phyloP scores from a whole-genome alignment of 2,113 vertebrate genomes.

The Percopsis transmontana region DNA sequence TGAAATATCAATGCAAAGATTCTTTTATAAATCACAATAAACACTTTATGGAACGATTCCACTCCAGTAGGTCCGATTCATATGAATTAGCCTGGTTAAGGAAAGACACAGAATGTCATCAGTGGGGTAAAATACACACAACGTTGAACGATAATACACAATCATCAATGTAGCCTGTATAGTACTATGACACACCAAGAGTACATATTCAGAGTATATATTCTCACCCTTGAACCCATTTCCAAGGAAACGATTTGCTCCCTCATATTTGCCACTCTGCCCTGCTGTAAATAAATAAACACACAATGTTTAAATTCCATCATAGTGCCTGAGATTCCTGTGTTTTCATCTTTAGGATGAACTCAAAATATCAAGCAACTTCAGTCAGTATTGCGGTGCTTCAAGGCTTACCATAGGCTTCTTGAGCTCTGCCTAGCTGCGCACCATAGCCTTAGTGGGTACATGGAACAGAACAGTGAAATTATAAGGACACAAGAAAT shows the following conservation, averaged over 20 bases:
- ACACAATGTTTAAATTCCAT: background rate
- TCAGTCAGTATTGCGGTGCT: background rate
- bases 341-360: too few species aligned
- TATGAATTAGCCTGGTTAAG: constrained; percentile 50
- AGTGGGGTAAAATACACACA: background rate
- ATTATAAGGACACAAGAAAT: background rate
- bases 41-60: constrained; percentile 28
- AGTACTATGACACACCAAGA: background rate
- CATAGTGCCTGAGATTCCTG: too few species aligned
- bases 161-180: background rate
- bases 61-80: constrained; percentile 25
- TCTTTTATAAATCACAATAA: constrained; percentile 41
- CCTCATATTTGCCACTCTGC: constrained; percentile 67
- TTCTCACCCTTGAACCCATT: constrained; percentile 76
- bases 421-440: constrained; percentile 54
- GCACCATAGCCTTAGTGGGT: constrained; percentile 54
- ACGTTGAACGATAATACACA: background rate
- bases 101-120: constrained; percentile 3
- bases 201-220: too few species aligned
- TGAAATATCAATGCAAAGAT: constrained; percentile 15
- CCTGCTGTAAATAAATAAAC: constrained; percentile 53
- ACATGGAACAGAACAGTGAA: constrained; percentile 6
- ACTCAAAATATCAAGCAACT: too few species aligned
- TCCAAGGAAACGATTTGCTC: constrained; percentile 58
- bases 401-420: constrained; percentile 54